Conservation (phyloP, 2,797 vertebrate genomes). For the Hoplostethus atlanticus region DNA sequence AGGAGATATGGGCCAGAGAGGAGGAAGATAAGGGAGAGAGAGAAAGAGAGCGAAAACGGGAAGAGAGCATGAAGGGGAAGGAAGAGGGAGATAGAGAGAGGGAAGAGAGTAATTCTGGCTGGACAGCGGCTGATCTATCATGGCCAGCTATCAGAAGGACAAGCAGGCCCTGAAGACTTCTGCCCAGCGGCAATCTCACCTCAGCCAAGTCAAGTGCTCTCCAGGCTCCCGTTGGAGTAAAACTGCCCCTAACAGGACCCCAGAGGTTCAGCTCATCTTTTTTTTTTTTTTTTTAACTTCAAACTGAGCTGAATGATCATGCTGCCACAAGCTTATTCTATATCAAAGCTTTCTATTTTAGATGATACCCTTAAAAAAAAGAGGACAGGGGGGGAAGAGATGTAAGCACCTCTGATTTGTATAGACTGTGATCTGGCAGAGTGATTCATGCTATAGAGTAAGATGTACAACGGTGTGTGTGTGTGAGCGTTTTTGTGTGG, state of each 20-base stretch:
- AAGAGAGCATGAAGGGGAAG: conserved; percentile 61
- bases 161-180: conserved; percentile 79
- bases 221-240: conserved; percentile 74
- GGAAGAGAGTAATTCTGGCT: conserved; percentile 77
- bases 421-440: conserved; percentile 31
- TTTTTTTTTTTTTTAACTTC: conserved; percentile 54
- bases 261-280: conserved; percentile 62
- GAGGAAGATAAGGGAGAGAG: conserved; percentile 70
- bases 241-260: conserved; percentile 79
- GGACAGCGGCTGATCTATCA: conserved; percentile 83
- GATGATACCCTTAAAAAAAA: conserved; percentile 39
- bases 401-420: conserved; percentile 49
- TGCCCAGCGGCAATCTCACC: conserved; percentile 81
- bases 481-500: not conserved
- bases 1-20: conserved; percentile 76
- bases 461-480: conserved; percentile 18
- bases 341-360: conserved; percentile 72
- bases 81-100: conserved; percentile 68
- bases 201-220: conserved; percentile 83
- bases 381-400: conserved; percentile 23
- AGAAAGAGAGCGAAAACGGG: conserved; percentile 25
- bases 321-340: conserved; percentile 63
- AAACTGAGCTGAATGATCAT: conserved; percentile 65
- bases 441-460: conserved; percentile 9
- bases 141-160: conserved; percentile 83